A percentile compares a stretch with the other conserved stretches of the same genome.
Evolutionary conservation across 2,888 invertebrate species (phyloP).

Genomic region (Leptura quadrifasciata): DNA sequence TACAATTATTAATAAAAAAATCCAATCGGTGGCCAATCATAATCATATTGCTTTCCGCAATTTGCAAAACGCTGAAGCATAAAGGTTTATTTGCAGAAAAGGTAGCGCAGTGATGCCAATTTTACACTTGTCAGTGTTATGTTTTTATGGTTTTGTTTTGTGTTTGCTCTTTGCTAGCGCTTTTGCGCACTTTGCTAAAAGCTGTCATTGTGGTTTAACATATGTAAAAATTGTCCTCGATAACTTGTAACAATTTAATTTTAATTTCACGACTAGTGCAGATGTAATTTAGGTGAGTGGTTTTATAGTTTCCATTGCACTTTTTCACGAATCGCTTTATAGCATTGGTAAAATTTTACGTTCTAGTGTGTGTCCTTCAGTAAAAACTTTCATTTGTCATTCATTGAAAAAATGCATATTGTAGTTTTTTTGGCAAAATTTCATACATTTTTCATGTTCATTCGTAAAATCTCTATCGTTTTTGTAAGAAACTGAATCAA

Average conservation of each 20-base stretch:
- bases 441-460: conserved; percentile 39
- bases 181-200: conserved; percentile 45
- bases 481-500: conserved; percentile 30
- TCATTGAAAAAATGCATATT: conserved; percentile 47
- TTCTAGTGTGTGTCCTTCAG: conserved; percentile 48
- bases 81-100: no score
- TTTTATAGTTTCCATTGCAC: not conserved
- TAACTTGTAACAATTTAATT: conserved; percentile 37
- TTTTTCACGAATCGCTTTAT: conserved; percentile 15
- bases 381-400: conserved; percentile 55
- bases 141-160: conserved; percentile 32
- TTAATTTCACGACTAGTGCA: conserved; percentile 53
- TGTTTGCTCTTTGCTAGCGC: conserved; percentile 19
- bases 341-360: conserved; percentile 26
- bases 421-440: conserved; percentile 49
- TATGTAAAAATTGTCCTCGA: conserved; percentile 46
- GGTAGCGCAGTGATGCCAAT: not conserved
- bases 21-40: no score
- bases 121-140: conserved; percentile 13
- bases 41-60: no score
- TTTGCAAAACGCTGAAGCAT: no score
- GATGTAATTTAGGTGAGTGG: conserved; percentile 56
- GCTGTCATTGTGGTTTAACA: conserved; percentile 53
- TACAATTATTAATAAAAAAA: no score
- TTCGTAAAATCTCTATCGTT: conserved; percentile 40